Base-by-base conservation (phyloP, 92 coral and sea anemone species). In the Phenganax subtilis region DNA sequence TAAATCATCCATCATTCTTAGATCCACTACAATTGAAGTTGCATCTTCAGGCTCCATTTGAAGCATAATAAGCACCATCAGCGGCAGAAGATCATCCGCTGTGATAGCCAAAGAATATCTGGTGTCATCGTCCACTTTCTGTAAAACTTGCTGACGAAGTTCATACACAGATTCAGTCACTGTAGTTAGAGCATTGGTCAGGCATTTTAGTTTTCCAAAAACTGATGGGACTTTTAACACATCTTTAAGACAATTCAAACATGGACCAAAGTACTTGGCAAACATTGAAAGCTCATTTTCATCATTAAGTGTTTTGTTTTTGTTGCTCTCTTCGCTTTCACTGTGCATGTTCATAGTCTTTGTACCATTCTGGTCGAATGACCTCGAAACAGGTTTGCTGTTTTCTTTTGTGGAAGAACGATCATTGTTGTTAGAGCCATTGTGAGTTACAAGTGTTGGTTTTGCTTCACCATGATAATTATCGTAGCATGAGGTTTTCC, bases 41-140 rank as follows among this genome's bases (percentile, higher is more conserved):
- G 92, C 93, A 47, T 92, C 99, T 87, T 85, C 86, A n/a, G 97
- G 94, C 2, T 96, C 96, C 91, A 96, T 81, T 74, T 96, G 99
- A 68, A 96, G 81, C 87, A 96, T 85, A 97, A 96, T 96, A 74
- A 96, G 87, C 9, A 96, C 87, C 31, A 96, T 82, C 77, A 96
- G 75, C 8, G 99, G 99, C 54, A 96, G 85, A 6, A 96, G 89
- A 64, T 96, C 97, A 71, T 96, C 99, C 4, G 97, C 99, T 27
- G 96, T 96, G 44, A 96, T 92, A 3, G 99, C 99, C 44, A 92
- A 85, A 11, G 93, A 84, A 71, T 81, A 87, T 10, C 72, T 77
- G 60, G 90, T 93, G 54, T 72, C 56, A 10, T 92, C 97, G 59
- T 88, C 57, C 2, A 54, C 63, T 10, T 67, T 76, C 70, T 69